These are phyloP conservation scores for Gnatocerus cornutus DNA, from an alignment of 2,888 invertebrate species.

Conservation along the genomic window DNA sequence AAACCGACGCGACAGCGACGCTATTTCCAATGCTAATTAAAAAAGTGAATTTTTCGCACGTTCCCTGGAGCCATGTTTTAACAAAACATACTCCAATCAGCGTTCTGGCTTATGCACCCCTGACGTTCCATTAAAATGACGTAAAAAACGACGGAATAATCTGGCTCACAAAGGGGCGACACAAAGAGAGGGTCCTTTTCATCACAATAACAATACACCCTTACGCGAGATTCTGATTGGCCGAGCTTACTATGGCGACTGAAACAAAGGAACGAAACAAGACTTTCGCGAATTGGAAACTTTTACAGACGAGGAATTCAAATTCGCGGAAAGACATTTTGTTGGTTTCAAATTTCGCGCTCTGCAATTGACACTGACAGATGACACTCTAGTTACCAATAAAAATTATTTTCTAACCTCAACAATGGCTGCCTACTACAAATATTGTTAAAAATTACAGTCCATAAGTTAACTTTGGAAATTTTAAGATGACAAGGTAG, in stretches of 20 bases:
- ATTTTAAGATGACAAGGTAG: too few relatives aligned
- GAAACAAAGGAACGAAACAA: slow-evolving; percentile 64
- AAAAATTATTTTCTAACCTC: too few relatives aligned
- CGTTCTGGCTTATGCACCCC: slow-evolving; percentile 51
- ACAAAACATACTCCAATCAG: slow-evolving; percentile 51
- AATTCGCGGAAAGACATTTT: too few relatives aligned
- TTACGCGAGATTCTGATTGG: slow-evolving; percentile 63
- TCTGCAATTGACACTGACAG: too few relatives aligned
- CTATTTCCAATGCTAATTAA: slow-evolving; percentile 37
- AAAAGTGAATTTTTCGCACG: slow-evolving; percentile 42
- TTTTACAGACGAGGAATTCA: slow-evolving; percentile 24
- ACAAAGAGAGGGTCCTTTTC: slow-evolving; percentile 63
- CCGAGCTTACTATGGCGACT: slow-evolving; percentile 61
- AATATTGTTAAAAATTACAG: too few relatives aligned
- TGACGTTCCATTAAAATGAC: slow-evolving; percentile 63
- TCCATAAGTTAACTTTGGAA: too few relatives aligned
- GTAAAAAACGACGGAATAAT: slow-evolving; percentile 65
- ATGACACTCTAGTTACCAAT: too few relatives aligned
- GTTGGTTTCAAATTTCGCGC: too few relatives aligned
- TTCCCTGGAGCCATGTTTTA: slow-evolving; percentile 48
- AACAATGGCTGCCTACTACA: too few relatives aligned
- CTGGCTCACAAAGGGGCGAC: slow-evolving; percentile 63
- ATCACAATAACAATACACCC: slow-evolving; percentile 64
- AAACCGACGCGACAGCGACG: neutral
- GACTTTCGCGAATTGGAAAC: slow-evolving; percentile 57